Evolutionary conservation across 2,113 vertebrate genomes (phyloP).

Genomic region (Oreamnos americanus): DNA sequence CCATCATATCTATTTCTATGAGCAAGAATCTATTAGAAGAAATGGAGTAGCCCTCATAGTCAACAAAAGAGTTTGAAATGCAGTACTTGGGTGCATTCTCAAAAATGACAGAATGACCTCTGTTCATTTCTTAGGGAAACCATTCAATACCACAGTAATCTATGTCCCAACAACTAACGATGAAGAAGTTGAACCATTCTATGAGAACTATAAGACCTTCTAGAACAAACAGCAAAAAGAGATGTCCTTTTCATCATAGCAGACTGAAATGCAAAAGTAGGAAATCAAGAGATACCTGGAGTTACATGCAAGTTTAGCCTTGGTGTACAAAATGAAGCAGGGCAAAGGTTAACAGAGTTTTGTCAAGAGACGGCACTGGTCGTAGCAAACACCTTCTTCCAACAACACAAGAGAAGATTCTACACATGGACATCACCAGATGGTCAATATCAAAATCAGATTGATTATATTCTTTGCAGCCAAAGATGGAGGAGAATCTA

Average conservation of each 20-base stretch:
- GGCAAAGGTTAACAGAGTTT: not conserved
- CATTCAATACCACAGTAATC: not conserved
- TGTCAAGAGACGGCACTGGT: not conserved
- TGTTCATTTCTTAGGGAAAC: not conserved
- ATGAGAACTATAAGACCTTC: not conserved
- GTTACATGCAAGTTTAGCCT: not conserved
- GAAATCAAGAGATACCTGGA: not conserved
- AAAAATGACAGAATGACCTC: not conserved
- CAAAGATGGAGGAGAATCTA: not conserved
- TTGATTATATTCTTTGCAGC: not conserved
- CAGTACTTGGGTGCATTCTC: not conserved
- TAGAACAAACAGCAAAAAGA: not conserved
- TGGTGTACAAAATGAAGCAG: not conserved
- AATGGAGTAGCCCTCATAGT: not conserved
- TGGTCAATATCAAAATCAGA: not conserved
- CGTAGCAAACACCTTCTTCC: not conserved
- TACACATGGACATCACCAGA: not conserved
- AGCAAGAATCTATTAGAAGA: not conserved
- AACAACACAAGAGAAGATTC: not conserved
- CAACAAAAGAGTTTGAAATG: not conserved
- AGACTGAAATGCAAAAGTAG: not conserved
- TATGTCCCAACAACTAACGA: not conserved
- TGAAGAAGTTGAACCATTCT: not conserved
- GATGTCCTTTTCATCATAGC: not conserved
- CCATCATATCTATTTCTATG: not conserved